Evolutionary conservation across 2,888 invertebrate species (phyloP).

Genomic region (Catocala sponsa): DNA sequence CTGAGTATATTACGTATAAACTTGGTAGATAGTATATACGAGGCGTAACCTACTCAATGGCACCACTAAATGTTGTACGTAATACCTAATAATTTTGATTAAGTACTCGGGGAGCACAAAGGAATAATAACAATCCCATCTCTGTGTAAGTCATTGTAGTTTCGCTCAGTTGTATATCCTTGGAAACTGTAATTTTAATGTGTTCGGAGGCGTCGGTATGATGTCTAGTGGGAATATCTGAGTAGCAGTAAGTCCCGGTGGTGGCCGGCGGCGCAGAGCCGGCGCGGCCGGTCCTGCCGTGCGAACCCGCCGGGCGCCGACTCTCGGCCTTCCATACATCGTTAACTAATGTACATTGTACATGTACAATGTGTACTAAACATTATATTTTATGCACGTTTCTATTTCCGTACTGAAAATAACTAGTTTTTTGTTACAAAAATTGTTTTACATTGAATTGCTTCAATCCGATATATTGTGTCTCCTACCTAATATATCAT

Average conservation of each 20-base stretch:
- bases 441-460: no score
- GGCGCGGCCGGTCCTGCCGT: slow-evolving; percentile 47
- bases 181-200: slow-evolving; percentile 86
- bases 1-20: neutral
- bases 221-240: slow-evolving; percentile 71
- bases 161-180: slow-evolving; percentile 74
- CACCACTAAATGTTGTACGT: slow-evolving; percentile 53
- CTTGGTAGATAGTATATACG: slow-evolving; percentile 3
- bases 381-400: slow-evolving; percentile 34
- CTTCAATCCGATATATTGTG: no score
- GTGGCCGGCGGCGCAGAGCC: slow-evolving; percentile 56
- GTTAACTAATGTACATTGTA: slow-evolving; percentile 60
- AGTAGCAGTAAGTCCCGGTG: slow-evolving; percentile 65
- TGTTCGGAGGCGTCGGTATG: slow-evolving; percentile 78
- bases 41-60: slow-evolving; percentile 63
- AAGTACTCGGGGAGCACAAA: slow-evolving; percentile 78
- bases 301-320: slow-evolving; percentile 21
- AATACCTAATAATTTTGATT: slow-evolving; percentile 80
- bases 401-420: slow-evolving; percentile 18
- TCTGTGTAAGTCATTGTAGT: slow-evolving; percentile 77
- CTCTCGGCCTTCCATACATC: slow-evolving; percentile 44
- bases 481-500: no score
- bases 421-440: neutral
- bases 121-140: slow-evolving; percentile 84
- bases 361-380: slow-evolving; percentile 44